Conservation (phyloP, 1,140 invertebrate genomes). For the Wasmannia auropunctata region DNA sequence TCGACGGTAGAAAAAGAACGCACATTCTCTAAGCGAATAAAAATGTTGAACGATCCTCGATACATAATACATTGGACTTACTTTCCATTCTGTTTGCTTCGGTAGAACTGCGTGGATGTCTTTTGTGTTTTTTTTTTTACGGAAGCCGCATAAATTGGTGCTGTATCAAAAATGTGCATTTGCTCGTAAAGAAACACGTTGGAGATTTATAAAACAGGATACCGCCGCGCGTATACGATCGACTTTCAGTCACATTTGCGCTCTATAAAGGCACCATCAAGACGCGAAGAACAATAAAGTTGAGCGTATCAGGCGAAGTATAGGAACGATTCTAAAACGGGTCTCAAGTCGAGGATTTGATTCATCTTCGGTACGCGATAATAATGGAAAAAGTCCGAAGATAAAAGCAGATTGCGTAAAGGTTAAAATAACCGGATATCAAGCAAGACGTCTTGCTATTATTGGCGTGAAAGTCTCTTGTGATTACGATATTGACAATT, state of each 20-base stretch:
- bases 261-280: conserved; percentile 19
- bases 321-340: background rate
- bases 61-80: conserved; percentile 32
- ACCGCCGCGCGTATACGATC: conserved; percentile 1
- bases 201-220: conserved; percentile 26
- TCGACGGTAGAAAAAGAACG: background rate
- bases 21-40: background rate
- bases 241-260: conserved; percentile 38
- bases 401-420: background rate
- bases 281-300: conserved; percentile 1
- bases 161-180: background rate
- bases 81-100: background rate
- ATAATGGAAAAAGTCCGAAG: background rate
- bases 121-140: conserved; percentile 6
- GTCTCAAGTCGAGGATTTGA: background rate
- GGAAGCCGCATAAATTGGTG: conserved; percentile 12
- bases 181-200: background rate
- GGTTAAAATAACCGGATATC: background rate
- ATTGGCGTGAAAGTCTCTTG: background rate
- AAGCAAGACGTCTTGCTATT: background rate
- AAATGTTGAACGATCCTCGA: background rate
- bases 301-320: background rate
- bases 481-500: background rate
- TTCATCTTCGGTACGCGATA: background rate
- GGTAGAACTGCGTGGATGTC: background rate